Evolutionary conservation across 2,888 invertebrate genomes (phyloP).

Genomic region (Cetonia aurata): DNA sequence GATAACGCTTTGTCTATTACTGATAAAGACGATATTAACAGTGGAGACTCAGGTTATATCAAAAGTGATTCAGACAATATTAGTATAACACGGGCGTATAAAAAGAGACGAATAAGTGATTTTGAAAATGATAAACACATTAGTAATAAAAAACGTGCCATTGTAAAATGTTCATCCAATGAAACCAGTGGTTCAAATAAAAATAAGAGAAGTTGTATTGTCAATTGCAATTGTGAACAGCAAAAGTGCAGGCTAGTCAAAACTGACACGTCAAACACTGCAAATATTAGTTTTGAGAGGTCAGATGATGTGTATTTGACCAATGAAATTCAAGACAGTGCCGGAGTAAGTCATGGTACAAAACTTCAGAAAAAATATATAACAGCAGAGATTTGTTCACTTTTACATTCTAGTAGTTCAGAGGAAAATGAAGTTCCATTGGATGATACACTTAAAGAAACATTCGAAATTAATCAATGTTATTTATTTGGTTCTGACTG

Average conservation of each 20-base stretch:
- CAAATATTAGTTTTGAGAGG: not conserved
- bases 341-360: not conserved
- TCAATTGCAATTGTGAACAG: too few species aligned
- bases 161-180: conserved; percentile 2
- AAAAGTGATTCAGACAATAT: conserved; percentile 41
- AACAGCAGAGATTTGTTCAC: conserved; percentile 4
- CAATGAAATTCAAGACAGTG: not conserved
- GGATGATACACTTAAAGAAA: not conserved
- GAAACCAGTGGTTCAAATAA: not conserved
- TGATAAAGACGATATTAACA: conserved; percentile 30
- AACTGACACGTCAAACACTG: not conserved
- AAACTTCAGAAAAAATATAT: not conserved
- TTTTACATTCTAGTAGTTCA: not conserved
- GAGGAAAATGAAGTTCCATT: not conserved
- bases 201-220: conserved; percentile 1
- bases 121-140: not conserved
- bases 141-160: not conserved
- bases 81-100: not conserved
- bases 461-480: not conserved
- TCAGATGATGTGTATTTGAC: not conserved
- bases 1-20: not conserved
- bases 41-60: conserved; percentile 40
- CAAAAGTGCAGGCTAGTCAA: not conserved
- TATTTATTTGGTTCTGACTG: conserved; percentile 29
- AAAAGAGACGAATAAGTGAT: conserved; percentile 17